Percentiles rank a stretch among this genome's conserved stretches.
phyloP scores from a whole-genome alignment of 2,113 vertebrate species.

The Eulemur macaco region DNA sequence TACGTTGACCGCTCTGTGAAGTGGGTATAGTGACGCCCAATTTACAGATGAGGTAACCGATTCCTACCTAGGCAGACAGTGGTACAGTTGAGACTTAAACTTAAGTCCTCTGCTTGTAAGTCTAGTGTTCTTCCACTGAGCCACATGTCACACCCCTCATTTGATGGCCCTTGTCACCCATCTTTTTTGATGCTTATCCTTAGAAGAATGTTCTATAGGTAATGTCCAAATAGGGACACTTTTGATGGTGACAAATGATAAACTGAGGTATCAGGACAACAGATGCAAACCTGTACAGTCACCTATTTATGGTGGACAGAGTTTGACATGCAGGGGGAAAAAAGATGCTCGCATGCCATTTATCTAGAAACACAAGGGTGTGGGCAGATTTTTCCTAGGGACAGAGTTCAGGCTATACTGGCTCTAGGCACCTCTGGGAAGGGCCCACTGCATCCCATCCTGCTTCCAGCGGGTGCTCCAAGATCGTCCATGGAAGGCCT shows the following conservation, averaged over 20 bases:
- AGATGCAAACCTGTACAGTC: not conserved
- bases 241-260: not conserved
- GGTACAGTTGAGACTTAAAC: not conserved
- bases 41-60: not conserved
- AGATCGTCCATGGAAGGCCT: not conserved
- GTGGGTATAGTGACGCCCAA: not conserved
- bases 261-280: not conserved
- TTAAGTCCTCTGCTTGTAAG: not conserved
- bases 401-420: not conserved
- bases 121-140: not conserved
- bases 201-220: not conserved
- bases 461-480: not conserved
- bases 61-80: not conserved
- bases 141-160: not conserved
- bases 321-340: not conserved
- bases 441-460: not conserved
- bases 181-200: not conserved
- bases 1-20: not conserved
- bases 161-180: not conserved
- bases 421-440: not conserved
- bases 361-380: not conserved
- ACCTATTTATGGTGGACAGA: not conserved
- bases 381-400: not conserved
- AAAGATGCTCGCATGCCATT: not conserved
- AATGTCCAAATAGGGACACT: not conserved